phyloP scores from a whole-genome alignment of 2,888 invertebrate species.

The Eulithis prunata region DNA sequence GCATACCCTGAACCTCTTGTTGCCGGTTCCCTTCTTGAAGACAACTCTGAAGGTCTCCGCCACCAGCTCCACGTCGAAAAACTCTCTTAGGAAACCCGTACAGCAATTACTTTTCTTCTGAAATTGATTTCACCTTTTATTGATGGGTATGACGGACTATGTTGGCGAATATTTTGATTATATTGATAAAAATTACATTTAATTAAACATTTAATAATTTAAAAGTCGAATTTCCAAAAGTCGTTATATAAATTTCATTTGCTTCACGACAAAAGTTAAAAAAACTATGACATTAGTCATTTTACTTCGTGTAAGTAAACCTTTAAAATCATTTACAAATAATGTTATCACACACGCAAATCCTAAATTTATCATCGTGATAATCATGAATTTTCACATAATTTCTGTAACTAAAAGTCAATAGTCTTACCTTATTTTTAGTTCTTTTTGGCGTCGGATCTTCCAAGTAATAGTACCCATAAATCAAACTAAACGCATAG shows the following conservation, averaged over 20 bases:
- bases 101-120: constrained; percentile 50
- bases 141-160: too few species aligned
- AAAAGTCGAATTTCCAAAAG: too few species aligned
- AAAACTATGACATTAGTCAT: background rate
- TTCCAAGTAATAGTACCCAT: constrained; percentile 88
- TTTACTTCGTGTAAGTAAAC: background rate
- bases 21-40: constrained; percentile 89
- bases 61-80: constrained; percentile 90
- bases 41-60: constrained; percentile 91
- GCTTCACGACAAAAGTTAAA: too few species aligned
- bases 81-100: constrained; percentile 82
- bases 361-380: too few species aligned
- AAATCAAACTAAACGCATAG: constrained; percentile 89
- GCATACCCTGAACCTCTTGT: constrained; percentile 88
- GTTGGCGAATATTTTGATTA: too few species aligned
- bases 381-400: too few species aligned
- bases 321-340: constrained; percentile 1
- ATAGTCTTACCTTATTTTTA: constrained; percentile 47
- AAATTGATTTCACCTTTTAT: constrained; percentile 28
- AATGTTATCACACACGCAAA: background rate
- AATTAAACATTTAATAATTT: too few species aligned
- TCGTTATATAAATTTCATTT: too few species aligned
- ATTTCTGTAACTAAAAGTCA: background rate
- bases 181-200: too few species aligned
- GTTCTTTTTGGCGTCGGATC: constrained; percentile 80